Evolutionary conservation across 1,140 invertebrate species (phyloP), one percentile per base, ranked within the genome.

Genomic region (Myzus persicae): DNA sequence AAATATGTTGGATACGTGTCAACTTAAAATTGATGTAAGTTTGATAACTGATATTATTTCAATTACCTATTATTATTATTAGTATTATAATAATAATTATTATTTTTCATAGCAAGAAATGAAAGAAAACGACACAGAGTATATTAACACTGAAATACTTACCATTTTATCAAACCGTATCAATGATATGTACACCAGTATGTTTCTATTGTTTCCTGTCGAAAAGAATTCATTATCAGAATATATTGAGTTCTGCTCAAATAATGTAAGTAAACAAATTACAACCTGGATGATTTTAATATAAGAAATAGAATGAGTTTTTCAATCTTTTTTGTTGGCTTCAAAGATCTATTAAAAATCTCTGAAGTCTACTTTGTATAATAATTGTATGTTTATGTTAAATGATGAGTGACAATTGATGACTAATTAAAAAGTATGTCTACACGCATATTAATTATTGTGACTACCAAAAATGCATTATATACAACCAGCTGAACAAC

Each of bases 1-100:
- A 31, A 82, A 92, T 84, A 82, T 93, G 46, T 24, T 93, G 14
- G 81, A 93, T 26, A 82, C 46, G 1, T 93, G 81, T 84, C 91
- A 93, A 84, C 67, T 82, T 11, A 93, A 93, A 84, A 82, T 93
- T 26, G 46, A 84, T 31, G 91, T 93, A 93, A 38, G 91, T 59
- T 7, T 54, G 18, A 46, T 1, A 31, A 9, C 2, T 36, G 0
- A 54, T 85, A 44, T 31, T n/a, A n/a, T 44, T 85, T 26, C 42
- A 31, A 44, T 44, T 48, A 48, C 46, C 14, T 11, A 42, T 84
- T 38, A 38, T 51, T 48, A 18, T 48, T 48, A 48, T 48, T 48
- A 9, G 38, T 89, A 31, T 92, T n/a, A n/a, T n/a, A n/a, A n/a
- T n/a, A n/a, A n/a, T n/a, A n/a, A n/a, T n/a, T n/a, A n/a, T 82